Evolutionary conservation across 2,113 vertebrate species (phyloP).

Genomic region (Pheucticus melanocephalus): DNA sequence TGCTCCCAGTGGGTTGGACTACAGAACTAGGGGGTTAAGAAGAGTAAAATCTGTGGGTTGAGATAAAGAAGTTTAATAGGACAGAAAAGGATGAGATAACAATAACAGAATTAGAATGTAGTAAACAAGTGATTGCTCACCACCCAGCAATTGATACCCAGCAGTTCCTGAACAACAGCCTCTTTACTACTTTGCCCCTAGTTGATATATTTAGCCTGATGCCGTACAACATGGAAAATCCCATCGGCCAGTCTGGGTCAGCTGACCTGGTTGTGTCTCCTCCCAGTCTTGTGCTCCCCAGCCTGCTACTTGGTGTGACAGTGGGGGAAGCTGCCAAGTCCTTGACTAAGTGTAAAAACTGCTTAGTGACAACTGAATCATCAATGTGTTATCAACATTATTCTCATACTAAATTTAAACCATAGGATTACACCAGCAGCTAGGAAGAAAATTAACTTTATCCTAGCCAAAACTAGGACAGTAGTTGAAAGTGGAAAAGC

Average conservation of each 20-base stretch:
- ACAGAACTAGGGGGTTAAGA: accelerated
- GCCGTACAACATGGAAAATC: not conserved
- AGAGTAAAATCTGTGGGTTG: not conserved
- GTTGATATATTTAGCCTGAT: not conserved
- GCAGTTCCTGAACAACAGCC: not conserved
- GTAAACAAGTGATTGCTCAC: not conserved
- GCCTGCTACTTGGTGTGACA: not conserved
- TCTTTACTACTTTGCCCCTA: not conserved
- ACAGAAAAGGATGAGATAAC: not conserved
- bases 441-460: not conserved
- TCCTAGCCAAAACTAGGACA: not conserved
- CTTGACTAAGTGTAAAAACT: not conserved
- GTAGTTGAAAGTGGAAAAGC: not conserved
- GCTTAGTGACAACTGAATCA: not conserved
- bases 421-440: not conserved
- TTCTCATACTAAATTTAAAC: not conserved
- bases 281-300: not conserved
- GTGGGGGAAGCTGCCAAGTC: not conserved
- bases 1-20: not conserved
- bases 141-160: not conserved
- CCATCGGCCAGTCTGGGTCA: not conserved
- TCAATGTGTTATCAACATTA: not conserved
- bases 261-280: not conserved
- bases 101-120: not conserved
- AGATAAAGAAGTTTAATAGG: not conserved